Conservation (phyloP, 2,113 vertebrate genomes). For the Charadrius vociferus region DNA sequence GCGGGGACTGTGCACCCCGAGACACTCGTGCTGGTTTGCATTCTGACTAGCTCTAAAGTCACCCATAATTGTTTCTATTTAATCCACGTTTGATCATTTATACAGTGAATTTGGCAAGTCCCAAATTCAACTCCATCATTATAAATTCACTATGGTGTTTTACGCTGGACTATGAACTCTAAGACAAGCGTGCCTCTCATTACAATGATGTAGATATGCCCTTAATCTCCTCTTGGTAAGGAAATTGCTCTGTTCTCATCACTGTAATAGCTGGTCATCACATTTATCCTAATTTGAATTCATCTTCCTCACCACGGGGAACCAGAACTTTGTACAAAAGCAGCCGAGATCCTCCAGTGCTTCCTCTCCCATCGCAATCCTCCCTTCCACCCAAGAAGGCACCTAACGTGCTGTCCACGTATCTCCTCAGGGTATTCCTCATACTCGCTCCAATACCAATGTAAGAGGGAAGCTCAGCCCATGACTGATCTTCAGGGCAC, state of each 20-base stretch:
- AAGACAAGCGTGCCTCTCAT: background rate
- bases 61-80: background rate
- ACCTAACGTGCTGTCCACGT: rapidly evolving
- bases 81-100: background rate
- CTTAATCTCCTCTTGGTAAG: background rate
- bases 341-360: background rate
- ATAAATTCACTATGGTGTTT: background rate
- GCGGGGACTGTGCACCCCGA: rapidly evolving
- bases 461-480: background rate
- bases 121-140: background rate
- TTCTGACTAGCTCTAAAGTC: background rate
- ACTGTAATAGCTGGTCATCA: background rate
- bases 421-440: background rate
- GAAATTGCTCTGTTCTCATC: background rate
- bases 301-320: background rate
- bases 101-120: background rate
- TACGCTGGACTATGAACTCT: background rate
- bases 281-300: background rate
- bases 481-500: background rate
- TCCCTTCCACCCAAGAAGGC: background rate
- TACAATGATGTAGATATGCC: background rate
- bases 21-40: rapidly evolving
- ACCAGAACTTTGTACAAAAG: background rate
- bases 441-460: rapidly evolving
- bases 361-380: background rate